These are phyloP conservation scores for Linnaemya tessellans DNA, from an alignment of 2,888 invertebrate genomes.

Conservation along the genomic window DNA sequence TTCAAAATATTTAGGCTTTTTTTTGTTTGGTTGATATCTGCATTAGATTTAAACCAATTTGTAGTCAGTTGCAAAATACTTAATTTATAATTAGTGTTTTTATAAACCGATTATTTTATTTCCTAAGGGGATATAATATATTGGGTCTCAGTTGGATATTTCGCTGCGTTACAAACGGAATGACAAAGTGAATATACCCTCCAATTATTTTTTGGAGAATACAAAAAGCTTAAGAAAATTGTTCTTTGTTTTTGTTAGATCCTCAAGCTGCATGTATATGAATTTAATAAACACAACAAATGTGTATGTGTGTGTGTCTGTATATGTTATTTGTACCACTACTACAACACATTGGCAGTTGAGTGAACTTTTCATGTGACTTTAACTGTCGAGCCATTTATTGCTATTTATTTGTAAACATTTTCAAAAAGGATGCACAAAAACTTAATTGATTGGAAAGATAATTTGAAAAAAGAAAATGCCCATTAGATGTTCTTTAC, in stretches of 20 bases:
- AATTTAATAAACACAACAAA: background rate
- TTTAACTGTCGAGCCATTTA: conserved; percentile 9
- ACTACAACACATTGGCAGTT: background rate
- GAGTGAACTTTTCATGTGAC: conserved; percentile 26
- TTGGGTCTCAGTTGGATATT: too few species aligned
- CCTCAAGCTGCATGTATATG: background rate
- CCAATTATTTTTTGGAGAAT: too few species aligned
- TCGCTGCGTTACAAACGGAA: too few species aligned
- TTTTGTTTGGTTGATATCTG: too few species aligned
- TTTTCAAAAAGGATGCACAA: conserved; percentile 6
- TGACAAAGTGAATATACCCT: too few species aligned
- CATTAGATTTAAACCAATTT: too few species aligned
- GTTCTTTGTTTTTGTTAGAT: background rate
- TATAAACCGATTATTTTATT: too few species aligned
- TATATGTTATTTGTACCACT: background rate
- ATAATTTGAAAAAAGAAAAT: conserved; percentile 4
- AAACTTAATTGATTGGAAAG: conserved; percentile 57
- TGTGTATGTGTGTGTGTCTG: background rate
- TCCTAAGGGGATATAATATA: too few species aligned
- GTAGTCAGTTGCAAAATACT: too few species aligned
- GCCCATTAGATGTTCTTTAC: background rate
- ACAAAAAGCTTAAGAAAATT: background rate
- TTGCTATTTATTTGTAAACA: background rate
- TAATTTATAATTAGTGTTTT: too few species aligned
- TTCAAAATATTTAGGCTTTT: too few species aligned